Conservation (phyloP, 2,888 invertebrate genomes). For the Linnaemya vulpina region DNA sequence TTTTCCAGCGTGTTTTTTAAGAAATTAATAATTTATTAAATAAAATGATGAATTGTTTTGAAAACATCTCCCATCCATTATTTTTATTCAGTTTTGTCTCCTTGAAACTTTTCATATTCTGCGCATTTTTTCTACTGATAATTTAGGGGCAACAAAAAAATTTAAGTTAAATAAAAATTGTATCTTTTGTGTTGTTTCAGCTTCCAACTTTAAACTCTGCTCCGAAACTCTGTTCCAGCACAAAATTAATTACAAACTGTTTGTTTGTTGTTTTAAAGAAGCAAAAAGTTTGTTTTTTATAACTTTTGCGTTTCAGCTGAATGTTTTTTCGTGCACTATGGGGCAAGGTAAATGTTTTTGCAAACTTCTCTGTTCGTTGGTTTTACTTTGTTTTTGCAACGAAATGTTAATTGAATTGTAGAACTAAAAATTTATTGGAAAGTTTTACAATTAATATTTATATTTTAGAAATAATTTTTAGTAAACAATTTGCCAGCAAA, state of each 20-base stretch:
- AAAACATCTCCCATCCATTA: too few relatives aligned
- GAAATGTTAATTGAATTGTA: slow-evolving; percentile 5
- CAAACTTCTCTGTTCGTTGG: neutral
- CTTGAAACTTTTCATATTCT: neutral
- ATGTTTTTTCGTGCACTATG: neutral
- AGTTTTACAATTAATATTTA: too few relatives aligned
- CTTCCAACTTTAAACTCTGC: neutral
- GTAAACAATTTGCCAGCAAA: too few relatives aligned
- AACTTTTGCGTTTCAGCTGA: neutral
- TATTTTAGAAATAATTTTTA: too few relatives aligned
- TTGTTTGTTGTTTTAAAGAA: neutral
- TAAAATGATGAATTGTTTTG: too few relatives aligned
- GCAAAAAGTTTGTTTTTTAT: neutral
- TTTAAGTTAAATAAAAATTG: neutral
- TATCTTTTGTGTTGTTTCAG: neutral
- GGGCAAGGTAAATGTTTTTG: neutral
- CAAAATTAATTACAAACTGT: neutral
- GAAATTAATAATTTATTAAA: too few relatives aligned
- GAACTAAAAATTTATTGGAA: neutral
- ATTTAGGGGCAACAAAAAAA: neutral
- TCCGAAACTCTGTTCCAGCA: neutral
- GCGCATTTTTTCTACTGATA: neutral
- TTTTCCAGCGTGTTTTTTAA: too few relatives aligned
- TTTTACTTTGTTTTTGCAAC: neutral
- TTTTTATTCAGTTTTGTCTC: too few relatives aligned